Percentiles rank a stretch among this genome's conserved stretches.
These are phyloP conservation scores for Amphimallon solstitiale DNA, from an alignment of 2,888 invertebrate species.

Conservation along the genomic window DNA sequence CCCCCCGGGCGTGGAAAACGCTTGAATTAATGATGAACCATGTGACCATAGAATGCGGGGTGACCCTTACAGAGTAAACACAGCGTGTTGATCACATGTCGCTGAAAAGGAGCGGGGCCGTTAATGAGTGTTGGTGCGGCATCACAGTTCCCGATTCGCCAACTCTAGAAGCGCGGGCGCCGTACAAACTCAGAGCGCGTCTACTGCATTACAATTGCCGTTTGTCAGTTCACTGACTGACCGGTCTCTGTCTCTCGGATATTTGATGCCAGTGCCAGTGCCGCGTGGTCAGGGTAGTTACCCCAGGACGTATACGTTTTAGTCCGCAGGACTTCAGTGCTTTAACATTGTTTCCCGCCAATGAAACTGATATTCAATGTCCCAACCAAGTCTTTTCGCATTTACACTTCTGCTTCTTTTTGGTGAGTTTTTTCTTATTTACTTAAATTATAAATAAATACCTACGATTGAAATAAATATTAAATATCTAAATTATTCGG, in stretches of 20 bases:
- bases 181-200: slow-evolving; percentile 53
- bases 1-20: slow-evolving; percentile 44
- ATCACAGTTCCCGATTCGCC: slow-evolving; percentile 47
- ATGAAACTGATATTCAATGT: slow-evolving; percentile 55
- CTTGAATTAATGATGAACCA: slow-evolving; percentile 50
- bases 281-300: slow-evolving; percentile 42
- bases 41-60: slow-evolving; percentile 49
- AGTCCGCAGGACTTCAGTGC: slow-evolving; percentile 32
- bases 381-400: slow-evolving; percentile 51
- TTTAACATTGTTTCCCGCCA: slow-evolving; percentile 47
- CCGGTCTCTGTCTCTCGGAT: slow-evolving; percentile 42
- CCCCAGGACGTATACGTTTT: slow-evolving; percentile 38
- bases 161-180: slow-evolving; percentile 53
- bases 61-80: slow-evolving; percentile 51
- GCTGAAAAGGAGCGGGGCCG: slow-evolving; percentile 50
- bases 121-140: slow-evolving; percentile 51
- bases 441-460: too few relatives aligned
- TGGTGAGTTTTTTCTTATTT: slow-evolving; percentile 52
- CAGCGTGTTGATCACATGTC: slow-evolving; percentile 54
- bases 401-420: slow-evolving; percentile 54
- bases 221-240: slow-evolving; percentile 53
- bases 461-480: too few relatives aligned
- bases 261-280: slow-evolving; percentile 43
- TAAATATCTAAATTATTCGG: too few relatives aligned
- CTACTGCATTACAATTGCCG: slow-evolving; percentile 59